A percentile compares a stretch with the other conserved stretches of the same genome.
These are phyloP conservation scores for Smithornis capensis DNA, from an alignment of 2,113 vertebrate species.

Conservation along the genomic window DNA sequence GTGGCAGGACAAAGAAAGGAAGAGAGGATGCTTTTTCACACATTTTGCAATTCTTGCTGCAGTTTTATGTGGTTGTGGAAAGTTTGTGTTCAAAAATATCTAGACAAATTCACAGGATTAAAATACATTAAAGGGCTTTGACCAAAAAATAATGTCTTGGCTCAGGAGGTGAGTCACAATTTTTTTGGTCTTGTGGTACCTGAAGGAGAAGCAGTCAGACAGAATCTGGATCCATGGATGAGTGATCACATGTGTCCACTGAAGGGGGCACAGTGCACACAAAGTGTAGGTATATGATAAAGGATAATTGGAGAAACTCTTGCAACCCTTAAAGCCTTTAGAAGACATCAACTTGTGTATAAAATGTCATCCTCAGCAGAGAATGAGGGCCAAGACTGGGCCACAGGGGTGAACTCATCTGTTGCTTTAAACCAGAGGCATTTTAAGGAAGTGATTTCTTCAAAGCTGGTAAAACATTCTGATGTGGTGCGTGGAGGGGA, in stretches of 20 bases:
- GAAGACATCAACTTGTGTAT: background rate
- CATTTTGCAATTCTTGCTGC: background rate
- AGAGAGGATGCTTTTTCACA: background rate
- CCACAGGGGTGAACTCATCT: background rate
- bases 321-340: background rate
- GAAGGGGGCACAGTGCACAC: background rate
- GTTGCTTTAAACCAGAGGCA: conserved; percentile 25
- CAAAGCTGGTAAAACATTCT: background rate
- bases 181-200: background rate
- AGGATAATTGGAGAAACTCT: background rate
- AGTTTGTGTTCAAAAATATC: background rate
- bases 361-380: background rate
- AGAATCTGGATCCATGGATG: background rate
- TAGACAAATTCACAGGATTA: background rate
- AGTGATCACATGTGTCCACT: fast-evolving
- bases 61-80: background rate
- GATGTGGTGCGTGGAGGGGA: background rate
- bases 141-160: background rate
- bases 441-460: conserved; percentile 33
- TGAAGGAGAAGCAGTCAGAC: background rate
- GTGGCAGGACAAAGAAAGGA: background rate
- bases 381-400: background rate
- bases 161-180: background rate
- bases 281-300: background rate
- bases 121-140: background rate